Conservation (phyloP, 2,888 invertebrate genomes). For the Sclerodermus sp. region DNA sequence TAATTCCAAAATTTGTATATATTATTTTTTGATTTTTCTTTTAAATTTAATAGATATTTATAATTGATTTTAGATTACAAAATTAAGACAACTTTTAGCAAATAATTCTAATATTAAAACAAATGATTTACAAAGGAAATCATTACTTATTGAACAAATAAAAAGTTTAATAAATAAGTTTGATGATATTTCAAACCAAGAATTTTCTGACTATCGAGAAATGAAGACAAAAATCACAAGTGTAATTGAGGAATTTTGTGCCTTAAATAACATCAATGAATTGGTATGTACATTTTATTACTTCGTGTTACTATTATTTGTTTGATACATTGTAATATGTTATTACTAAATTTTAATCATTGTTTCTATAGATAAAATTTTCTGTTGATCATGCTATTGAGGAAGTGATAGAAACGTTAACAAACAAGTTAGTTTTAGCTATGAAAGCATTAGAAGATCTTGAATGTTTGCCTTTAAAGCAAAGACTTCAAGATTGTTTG, state of each 20-base stretch:
- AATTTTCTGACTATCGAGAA: slow-evolving; percentile 36
- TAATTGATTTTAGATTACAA: slow-evolving; percentile 33
- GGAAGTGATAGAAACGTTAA: slow-evolving; percentile 21
- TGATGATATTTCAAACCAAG: slow-evolving; percentile 36
- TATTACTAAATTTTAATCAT: not conserved
- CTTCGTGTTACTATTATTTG: not conserved
- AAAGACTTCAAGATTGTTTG: slow-evolving; percentile 43
- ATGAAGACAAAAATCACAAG: slow-evolving; percentile 37
- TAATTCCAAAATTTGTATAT: slow-evolving; percentile 20
- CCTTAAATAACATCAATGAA: slow-evolving; percentile 29
- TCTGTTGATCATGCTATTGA: slow-evolving; percentile 10
- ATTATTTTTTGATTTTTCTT: not conserved
- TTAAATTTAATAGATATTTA: not conserved
- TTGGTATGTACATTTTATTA: slow-evolving; percentile 25
- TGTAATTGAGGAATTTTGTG: slow-evolving; percentile 42
- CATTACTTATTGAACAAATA: slow-evolving; percentile 38
- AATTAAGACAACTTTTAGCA: slow-evolving; percentile 28
- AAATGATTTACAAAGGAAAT: slow-evolving; percentile 26
- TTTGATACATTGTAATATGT: not conserved
- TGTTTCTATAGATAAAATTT: slow-evolving; percentile 9
- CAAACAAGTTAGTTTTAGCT: slow-evolving; percentile 35
- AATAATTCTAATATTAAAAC: slow-evolving; percentile 16
- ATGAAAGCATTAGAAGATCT: slow-evolving; percentile 43
- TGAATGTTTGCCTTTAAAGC: slow-evolving; percentile 43
- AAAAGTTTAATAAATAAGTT: slow-evolving; percentile 39